phyloP scores from a whole-genome alignment of 1,140 invertebrate species.

The Scaptomyza montana region DNA sequence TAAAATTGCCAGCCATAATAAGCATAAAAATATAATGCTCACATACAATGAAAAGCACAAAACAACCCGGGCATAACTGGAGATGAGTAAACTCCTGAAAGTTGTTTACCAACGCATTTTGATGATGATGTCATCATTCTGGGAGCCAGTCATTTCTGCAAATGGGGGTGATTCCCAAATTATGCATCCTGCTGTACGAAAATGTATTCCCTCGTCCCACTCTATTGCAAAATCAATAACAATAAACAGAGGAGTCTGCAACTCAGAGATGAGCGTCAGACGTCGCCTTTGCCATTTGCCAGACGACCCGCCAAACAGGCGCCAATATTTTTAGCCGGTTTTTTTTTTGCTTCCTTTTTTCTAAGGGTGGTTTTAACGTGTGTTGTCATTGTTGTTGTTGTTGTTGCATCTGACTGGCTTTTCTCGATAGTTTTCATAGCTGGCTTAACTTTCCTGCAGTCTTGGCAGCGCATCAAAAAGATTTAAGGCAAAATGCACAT shows the following conservation, averaged over 20 bases:
- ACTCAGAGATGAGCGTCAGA: constrained; percentile 54
- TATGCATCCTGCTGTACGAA: constrained; percentile 57
- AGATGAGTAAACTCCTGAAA: constrained; percentile 36
- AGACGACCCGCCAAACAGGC: constrained; percentile 61
- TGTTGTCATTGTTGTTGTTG: constrained; percentile 40
- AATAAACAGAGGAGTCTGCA: constrained; percentile 54
- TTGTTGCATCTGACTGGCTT: constrained; percentile 48
- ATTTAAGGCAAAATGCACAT: not conserved
- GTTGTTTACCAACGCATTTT: constrained; percentile 42
- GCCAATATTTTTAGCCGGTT: constrained; percentile 56
- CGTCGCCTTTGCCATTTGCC: constrained; percentile 42
- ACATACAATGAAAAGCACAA: constrained; percentile 1
- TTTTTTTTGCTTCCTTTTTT: constrained; percentile 41
- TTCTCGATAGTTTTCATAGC: constrained; percentile 44
- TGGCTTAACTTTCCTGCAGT: constrained; percentile 32
- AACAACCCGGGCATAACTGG: constrained; percentile 4
- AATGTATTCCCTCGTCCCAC: constrained; percentile 5
- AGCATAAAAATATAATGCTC: constrained; percentile 67
- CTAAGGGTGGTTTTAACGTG: constrained; percentile 36
- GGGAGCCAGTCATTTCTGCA: constrained; percentile 5
- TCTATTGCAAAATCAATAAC: constrained; percentile 58
- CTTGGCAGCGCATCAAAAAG: not conserved
- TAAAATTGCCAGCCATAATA: constrained; percentile 61
- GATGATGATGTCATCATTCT: constrained; percentile 58
- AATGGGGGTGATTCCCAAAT: constrained; percentile 53